These are phyloP conservation scores for Cephalotes varians DNA, from an alignment of 2,888 invertebrate genomes.

Conservation along the genomic window DNA sequence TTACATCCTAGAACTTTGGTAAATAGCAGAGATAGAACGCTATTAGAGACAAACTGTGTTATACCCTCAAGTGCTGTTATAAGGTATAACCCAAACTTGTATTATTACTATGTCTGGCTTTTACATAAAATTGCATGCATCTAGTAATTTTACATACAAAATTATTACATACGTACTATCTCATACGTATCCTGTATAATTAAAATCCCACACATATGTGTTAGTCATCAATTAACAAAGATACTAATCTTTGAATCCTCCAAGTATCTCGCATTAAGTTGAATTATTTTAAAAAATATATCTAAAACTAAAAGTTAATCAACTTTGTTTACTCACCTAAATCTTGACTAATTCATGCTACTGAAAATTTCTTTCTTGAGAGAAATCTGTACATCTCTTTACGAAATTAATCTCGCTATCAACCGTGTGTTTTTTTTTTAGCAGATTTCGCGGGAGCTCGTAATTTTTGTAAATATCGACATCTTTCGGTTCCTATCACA, in stretches of 20 bases:
- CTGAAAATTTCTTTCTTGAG: not conserved
- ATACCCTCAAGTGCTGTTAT: slow-evolving; percentile 46
- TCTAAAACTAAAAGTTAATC: not conserved
- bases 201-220: not conserved
- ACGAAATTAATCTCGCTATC: slow-evolving; percentile 19
- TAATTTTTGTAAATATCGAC: slow-evolving; percentile 36
- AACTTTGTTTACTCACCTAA: not conserved
- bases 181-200: not conserved
- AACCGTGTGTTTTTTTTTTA: not conserved
- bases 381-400: not conserved
- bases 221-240: not conserved
- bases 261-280: not conserved
- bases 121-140: slow-evolving; percentile 1
- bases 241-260: not conserved
- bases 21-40: slow-evolving; percentile 48
- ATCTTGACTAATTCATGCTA: not conserved
- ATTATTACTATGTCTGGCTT: slow-evolving; percentile 32
- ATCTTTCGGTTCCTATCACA: not conserved
- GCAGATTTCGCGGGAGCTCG: not conserved
- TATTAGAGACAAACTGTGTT: slow-evolving; percentile 52
- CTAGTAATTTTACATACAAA: not conserved
- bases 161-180: not conserved
- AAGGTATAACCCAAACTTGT: slow-evolving; percentile 42
- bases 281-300: not conserved
- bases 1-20: slow-evolving; percentile 49